These are phyloP conservation scores for Fulmarus glacialis DNA, from an alignment of 2,113 vertebrate species.

Conservation along the genomic window DNA sequence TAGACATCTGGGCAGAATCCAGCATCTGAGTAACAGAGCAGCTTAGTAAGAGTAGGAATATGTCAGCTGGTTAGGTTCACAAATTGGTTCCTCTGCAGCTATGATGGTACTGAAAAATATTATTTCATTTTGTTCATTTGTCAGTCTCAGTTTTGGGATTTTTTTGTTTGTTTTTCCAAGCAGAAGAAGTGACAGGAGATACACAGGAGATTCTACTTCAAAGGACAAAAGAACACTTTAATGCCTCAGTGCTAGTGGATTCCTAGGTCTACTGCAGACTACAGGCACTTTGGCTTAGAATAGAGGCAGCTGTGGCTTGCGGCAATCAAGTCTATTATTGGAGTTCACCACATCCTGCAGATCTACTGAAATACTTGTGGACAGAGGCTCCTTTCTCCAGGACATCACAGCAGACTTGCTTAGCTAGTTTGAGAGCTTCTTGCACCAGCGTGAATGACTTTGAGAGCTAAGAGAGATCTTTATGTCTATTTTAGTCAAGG, in stretches of 20 bases:
- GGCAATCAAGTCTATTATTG: constrained; percentile 25
- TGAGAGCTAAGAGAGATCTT: background rate
- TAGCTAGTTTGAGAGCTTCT: background rate
- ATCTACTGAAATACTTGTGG: constrained; percentile 54
- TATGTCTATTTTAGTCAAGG: background rate
- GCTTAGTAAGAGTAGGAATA: background rate
- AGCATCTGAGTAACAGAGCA: background rate
- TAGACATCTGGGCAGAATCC: background rate
- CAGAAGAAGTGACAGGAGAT: background rate
- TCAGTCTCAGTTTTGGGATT: background rate
- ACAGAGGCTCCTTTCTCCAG: constrained; percentile 23
- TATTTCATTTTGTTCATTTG: background rate
- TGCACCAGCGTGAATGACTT: background rate
- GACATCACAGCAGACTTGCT: background rate
- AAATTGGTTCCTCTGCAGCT: background rate
- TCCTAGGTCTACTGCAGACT: background rate
- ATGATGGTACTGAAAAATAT: background rate
- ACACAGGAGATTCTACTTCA: background rate
- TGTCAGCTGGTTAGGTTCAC: background rate
- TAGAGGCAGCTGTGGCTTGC: constrained; percentile 17
- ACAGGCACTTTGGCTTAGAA: constrained; percentile 7
- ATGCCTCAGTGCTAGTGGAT: background rate
- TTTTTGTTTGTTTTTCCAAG: background rate
- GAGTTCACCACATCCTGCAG: constrained; percentile 54
- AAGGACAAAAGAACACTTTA: background rate